Conservation (phyloP, 92 coral and sea anemone species). For the Parazoanthus swiftii region DNA sequence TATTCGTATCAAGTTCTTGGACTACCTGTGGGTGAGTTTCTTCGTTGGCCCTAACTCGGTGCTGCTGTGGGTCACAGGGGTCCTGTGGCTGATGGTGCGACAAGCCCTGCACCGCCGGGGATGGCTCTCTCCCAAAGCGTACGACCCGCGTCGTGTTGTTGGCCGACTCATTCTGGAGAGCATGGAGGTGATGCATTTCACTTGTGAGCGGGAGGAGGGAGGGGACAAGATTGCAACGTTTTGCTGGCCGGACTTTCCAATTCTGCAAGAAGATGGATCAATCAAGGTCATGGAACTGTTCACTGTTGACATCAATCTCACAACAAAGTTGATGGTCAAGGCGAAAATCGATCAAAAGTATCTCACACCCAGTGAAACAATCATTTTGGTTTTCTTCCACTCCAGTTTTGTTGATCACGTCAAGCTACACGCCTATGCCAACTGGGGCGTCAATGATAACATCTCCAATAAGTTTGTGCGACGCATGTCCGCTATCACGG, state of each 20-base stretch:
- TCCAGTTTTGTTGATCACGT: conserved; percentile 4
- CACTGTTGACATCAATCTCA: conserved; percentile 2
- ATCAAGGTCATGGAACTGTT: background rate
- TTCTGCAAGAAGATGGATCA: background rate
- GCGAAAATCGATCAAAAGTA: conserved; percentile 13
- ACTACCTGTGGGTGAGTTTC: conserved; percentile 15
- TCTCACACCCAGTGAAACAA: conserved; percentile 6
- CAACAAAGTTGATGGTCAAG: conserved; percentile 2
- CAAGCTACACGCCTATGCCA: background rate
- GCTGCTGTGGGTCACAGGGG: conserved; percentile 12
- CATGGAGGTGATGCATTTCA: conserved; percentile 7
- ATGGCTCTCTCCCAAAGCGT: conserved; percentile 9
- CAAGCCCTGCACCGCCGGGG: conserved; percentile 12
- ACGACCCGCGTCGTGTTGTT: conserved; percentile 19
- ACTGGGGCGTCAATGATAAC: background rate
- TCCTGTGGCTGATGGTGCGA: background rate
- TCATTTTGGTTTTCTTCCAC: background rate
- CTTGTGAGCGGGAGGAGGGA: background rate
- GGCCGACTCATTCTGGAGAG: conserved; percentile 14
- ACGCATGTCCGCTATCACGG: conserved; percentile 27
- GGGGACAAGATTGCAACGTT: conserved; percentile 10
- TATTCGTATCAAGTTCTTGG: background rate
- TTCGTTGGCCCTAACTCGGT: background rate
- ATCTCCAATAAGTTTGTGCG: conserved; percentile 22
- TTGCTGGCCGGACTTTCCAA: conserved; percentile 20